These are phyloP conservation scores for Xerus rutilus DNA, from an alignment of 2,797 vertebrate species.

Conservation along the genomic window DNA sequence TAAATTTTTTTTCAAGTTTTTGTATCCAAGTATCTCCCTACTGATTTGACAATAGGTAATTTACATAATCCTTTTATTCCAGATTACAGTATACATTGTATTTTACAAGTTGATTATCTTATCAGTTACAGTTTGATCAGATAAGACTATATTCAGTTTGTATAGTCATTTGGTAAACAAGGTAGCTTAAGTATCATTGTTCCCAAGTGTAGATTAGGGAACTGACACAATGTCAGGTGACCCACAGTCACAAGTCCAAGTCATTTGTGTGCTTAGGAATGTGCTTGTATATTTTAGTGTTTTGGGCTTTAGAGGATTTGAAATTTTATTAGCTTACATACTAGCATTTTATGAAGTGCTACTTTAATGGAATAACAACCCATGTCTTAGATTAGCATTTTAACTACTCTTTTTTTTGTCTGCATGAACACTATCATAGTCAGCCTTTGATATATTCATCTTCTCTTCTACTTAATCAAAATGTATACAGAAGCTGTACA, in stretches of 20 bases:
- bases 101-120: not conserved
- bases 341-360: conserved; percentile 59
- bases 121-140: not conserved
- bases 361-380: conserved; percentile 75
- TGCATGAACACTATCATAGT: conserved; percentile 57
- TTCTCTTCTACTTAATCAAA: conserved; percentile 62
- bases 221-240: not conserved
- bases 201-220: not conserved
- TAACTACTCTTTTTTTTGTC: conserved; percentile 25
- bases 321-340: conserved; percentile 61
- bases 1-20: not conserved
- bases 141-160: not conserved
- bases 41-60: not conserved
- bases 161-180: conserved; percentile 19
- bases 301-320: conserved; percentile 58
- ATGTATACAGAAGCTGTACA: conserved; percentile 36
- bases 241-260: not conserved
- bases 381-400: conserved; percentile 71
- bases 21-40: not conserved
- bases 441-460: conserved; percentile 54
- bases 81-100: not conserved
- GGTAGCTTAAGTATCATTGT: not conserved
- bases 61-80: not conserved
- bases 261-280: conserved; percentile 22
- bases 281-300: conserved; percentile 50